phyloP scores from a whole-genome alignment of 2,797 vertebrate genomes.

The Ceryle rudis region DNA sequence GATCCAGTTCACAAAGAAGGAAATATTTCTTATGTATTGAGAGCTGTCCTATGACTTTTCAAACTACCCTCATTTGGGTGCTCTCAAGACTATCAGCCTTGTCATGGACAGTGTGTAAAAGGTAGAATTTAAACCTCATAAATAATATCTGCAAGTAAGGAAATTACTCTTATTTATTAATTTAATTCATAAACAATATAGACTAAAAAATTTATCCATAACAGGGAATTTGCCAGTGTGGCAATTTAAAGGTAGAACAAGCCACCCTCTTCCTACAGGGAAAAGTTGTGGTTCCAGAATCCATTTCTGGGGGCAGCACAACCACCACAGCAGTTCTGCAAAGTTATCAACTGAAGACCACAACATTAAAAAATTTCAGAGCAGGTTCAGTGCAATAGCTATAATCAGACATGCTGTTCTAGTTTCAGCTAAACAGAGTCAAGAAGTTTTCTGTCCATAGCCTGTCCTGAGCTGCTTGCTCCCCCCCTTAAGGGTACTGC shows the following conservation, averaged over 20 bases:
- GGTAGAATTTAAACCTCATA: not conserved
- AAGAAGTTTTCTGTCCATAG: not conserved
- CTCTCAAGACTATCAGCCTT: not conserved
- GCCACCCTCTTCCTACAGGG: not conserved
- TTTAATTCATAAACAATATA: not conserved
- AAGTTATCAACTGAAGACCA: not conserved
- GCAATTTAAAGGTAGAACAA: not conserved
- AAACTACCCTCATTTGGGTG: not conserved
- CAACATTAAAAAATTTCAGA: not conserved
- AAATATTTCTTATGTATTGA: not conserved
- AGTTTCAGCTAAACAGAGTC: not conserved
- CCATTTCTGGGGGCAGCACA: not conserved
- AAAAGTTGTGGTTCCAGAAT: not conserved
- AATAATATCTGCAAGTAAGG: not conserved
- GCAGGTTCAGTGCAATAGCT: not conserved
- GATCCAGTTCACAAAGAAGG: not conserved
- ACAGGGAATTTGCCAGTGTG: not conserved
- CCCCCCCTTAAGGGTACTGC: not conserved
- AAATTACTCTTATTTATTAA: not conserved
- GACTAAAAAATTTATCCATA: not conserved
- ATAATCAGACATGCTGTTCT: not conserved
- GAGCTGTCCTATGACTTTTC: not conserved
- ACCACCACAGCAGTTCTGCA: not conserved
- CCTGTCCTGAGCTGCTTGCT: not conserved
- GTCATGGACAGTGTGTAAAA: not conserved